Evolutionary conservation across 2,113 vertebrate genomes (phyloP).

Genomic region (Anser cygnoides): DNA sequence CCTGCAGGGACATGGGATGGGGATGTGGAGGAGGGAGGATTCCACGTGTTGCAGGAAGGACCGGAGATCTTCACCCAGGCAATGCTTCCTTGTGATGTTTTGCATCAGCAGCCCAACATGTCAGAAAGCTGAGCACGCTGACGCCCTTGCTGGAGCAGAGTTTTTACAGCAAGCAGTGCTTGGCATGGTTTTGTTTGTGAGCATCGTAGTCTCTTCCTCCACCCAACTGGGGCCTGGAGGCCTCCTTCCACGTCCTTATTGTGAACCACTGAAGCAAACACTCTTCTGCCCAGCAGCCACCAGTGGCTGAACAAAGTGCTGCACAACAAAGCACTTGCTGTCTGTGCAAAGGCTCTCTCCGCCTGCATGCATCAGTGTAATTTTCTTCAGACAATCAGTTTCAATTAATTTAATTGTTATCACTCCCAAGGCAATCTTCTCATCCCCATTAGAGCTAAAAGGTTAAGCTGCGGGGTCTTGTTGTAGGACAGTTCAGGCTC

Average conservation of each 20-base stretch:
- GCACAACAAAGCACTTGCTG: not conserved
- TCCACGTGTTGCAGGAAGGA: not conserved
- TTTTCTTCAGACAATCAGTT: slow-evolving; percentile 19
- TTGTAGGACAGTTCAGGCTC: not conserved
- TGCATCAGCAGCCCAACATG: not conserved
- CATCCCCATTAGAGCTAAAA: not conserved
- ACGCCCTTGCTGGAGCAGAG: not conserved
- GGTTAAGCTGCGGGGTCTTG: not conserved
- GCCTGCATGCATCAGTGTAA: not conserved
- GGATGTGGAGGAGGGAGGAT: not conserved
- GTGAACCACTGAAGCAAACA: not conserved
- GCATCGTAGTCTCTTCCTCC: not conserved
- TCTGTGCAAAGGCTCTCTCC: not conserved
- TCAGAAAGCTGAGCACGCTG: not conserved
- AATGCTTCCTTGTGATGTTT: not conserved
- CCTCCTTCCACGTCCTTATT: not conserved
- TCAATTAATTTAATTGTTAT: slow-evolving; percentile 27
- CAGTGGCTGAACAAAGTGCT: not conserved
- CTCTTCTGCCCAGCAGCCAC: not conserved
- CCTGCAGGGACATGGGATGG: not conserved
- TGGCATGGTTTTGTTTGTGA: not conserved
- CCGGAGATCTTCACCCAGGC: not conserved
- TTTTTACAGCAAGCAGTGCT: not conserved
- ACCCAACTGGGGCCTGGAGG: not conserved
- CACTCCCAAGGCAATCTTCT: not conserved